These are phyloP conservation scores for Lateolabrax maculatus DNA, from an alignment of 2,797 vertebrate genomes.

Conservation along the genomic window DNA sequence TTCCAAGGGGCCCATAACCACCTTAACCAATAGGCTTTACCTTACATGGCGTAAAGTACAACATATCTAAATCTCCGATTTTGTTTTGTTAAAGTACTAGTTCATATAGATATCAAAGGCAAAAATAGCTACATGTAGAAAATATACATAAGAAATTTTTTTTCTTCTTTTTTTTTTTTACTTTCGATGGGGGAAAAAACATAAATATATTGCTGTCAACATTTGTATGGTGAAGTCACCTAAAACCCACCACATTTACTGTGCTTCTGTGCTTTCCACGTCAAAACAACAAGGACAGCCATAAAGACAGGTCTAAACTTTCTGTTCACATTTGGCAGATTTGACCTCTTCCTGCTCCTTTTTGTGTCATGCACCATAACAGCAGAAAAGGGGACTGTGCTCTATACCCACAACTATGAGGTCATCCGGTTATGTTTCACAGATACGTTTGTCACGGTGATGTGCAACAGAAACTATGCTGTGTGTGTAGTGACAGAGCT, in stretches of 20 bases:
- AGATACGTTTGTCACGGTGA: not conserved
- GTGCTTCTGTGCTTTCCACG: not conserved
- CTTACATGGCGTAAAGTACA: slow-evolving; percentile 13
- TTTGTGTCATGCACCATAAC: slow-evolving; percentile 9
- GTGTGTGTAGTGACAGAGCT: slow-evolving; percentile 7
- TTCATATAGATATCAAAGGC: not conserved
- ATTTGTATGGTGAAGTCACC: not conserved
- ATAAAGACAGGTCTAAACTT: slow-evolving; percentile 14
- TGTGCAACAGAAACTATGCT: slow-evolving; percentile 12
- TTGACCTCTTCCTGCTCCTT: slow-evolving; percentile 15
- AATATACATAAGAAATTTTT: not conserved
- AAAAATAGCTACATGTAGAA: not conserved
- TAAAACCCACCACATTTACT: not conserved
- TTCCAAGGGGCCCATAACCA: not conserved
- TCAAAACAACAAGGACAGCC: not conserved
- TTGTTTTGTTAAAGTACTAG: not conserved
- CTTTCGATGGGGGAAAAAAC: too few species aligned
- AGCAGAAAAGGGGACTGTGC: not conserved
- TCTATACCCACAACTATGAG: slow-evolving; percentile 7
- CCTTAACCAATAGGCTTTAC: not conserved
- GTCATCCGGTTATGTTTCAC: slow-evolving; percentile 22
- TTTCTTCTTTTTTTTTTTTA: not conserved
- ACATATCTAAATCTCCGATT: not conserved
- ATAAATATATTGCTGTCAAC: not conserved
- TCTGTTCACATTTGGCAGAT: not conserved